phyloP scores from a whole-genome alignment of 2,113 vertebrate species.

The Centropristis striata region DNA sequence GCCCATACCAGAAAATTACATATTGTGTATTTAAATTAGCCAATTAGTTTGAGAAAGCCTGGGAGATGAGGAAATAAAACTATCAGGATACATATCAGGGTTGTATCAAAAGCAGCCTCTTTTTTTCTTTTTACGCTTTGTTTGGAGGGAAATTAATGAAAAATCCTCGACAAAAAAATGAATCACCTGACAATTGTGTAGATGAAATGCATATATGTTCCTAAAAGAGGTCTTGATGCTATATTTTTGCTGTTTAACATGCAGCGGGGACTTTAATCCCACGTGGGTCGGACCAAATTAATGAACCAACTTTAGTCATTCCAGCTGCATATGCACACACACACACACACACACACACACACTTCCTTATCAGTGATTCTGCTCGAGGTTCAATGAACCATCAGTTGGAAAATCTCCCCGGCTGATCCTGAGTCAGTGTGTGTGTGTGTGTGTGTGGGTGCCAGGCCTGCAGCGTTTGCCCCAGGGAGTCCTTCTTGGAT shows the following conservation, averaged over 20 bases:
- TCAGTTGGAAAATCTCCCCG: slow-evolving; percentile 61
- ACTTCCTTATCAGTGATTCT: slow-evolving; percentile 44
- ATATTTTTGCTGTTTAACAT: slow-evolving; percentile 6
- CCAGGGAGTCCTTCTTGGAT: slow-evolving; percentile 70
- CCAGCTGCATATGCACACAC: slow-evolving; percentile 29
- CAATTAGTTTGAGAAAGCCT: background rate
- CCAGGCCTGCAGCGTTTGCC: slow-evolving; percentile 56
- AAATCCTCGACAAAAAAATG: background rate
- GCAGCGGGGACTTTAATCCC: background rate
- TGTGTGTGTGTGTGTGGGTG: slow-evolving; percentile 45
- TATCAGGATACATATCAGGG: background rate
- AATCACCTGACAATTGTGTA: background rate
- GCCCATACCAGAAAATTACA: background rate
- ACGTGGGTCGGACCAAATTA: background rate
- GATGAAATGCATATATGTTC: background rate
- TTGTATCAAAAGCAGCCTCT: background rate
- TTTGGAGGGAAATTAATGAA: background rate
- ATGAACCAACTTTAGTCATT: background rate
- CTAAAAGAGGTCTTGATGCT: background rate
- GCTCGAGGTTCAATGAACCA: slow-evolving; percentile 64
- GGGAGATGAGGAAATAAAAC: background rate
- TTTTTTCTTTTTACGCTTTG: background rate
- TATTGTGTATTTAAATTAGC: background rate
- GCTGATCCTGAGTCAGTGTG: slow-evolving; percentile 61
- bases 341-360: slow-evolving; percentile 13